Evolutionary conservation across 2,888 invertebrate species (phyloP), one percentile per base, ranked within the genome.

Genomic region (Torymus tubicola): DNA sequence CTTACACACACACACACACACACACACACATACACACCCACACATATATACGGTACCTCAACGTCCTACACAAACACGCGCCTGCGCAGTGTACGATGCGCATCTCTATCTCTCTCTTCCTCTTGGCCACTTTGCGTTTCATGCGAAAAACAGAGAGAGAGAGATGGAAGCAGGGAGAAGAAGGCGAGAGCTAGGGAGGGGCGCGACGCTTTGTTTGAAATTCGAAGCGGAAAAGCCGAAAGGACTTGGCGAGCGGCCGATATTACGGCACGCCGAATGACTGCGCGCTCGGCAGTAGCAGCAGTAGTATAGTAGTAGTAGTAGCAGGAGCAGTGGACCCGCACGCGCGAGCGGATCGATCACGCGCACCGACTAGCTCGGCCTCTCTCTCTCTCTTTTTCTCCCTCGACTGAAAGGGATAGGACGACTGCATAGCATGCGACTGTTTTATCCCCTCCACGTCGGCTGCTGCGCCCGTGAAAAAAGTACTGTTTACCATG

Each of bases 231-330:
- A 61, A 68, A 61, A 60, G 64, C 73, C 68, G 67, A 61, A 68
- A 60, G 78, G 68, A 80, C 69, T 80, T 74, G 79, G 74, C 79
- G 69, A 74, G n/a, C 63, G 69, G 13, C 64, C 63, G 79, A 79
- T 74, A 68, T 78, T 72, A 67, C 70, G 14, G 50, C 21, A 42
- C 42, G 42, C 42, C 42, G 42, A 42, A 31, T 53, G 14, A 18
- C 53, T 12, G 50, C 42, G 42, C 42, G 5, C 31, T 31, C 42
- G 42, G 42, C 42, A 42, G 42, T 8, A 42, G 42, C 42, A 42
- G 42, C 8, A 42, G 8, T 8, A 31, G 31, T 3, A 31, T 8
- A 42, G 42, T 42, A 31, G 31, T 31, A 31, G 31, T 31, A 42
- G 31, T 42, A 42, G 42, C 8, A 42, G 42, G 1, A 42, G 42